A percentile compares a stretch with the other conserved stretches of the same genome.
Conservation (phyloP, 2,888 invertebrate genomes). For the Cheilosia urbana region DNA sequence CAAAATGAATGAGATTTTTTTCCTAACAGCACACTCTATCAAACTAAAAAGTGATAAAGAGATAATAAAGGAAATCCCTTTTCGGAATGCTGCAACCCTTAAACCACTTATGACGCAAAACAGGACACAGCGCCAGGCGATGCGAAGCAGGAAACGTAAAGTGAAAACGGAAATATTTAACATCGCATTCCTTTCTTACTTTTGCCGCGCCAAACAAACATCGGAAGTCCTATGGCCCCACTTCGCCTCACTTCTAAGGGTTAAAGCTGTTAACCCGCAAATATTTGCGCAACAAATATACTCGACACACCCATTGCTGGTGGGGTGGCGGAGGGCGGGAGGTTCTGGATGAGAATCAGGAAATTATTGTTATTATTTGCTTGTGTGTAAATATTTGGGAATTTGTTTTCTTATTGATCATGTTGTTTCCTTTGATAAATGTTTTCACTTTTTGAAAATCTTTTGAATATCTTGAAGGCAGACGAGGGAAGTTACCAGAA, state of each 20-base stretch:
- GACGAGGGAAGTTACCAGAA: not conserved
- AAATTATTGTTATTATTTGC: constrained; percentile 74
- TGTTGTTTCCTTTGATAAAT: constrained; percentile 22
- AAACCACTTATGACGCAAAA: constrained; percentile 12
- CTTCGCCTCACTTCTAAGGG: constrained; percentile 39
- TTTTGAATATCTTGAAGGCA: not conserved
- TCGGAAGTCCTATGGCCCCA: constrained; percentile 50
- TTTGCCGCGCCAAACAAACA: constrained; percentile 40
- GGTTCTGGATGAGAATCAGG: constrained; percentile 36
- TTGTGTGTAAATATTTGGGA: constrained; percentile 72
- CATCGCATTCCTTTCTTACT: constrained; percentile 29
- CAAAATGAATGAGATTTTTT: not conserved
- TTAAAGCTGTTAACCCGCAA: constrained; percentile 69
- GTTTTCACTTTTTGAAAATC: constrained; percentile 2
- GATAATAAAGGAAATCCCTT: constrained; percentile 35
- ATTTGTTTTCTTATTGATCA: constrained; percentile 68
- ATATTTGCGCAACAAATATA: constrained; percentile 74
- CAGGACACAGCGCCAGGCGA: not conserved
- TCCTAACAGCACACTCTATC: not conserved
- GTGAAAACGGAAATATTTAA: constrained; percentile 61
- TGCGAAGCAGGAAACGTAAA: constrained; percentile 10
- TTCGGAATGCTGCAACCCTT: constrained; percentile 4
- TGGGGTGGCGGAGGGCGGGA: not conserved
- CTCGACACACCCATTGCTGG: constrained; percentile 50
- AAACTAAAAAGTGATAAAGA: not conserved